Conservation (phyloP, 2,113 vertebrate species). For the Colossoma macropomum region DNA sequence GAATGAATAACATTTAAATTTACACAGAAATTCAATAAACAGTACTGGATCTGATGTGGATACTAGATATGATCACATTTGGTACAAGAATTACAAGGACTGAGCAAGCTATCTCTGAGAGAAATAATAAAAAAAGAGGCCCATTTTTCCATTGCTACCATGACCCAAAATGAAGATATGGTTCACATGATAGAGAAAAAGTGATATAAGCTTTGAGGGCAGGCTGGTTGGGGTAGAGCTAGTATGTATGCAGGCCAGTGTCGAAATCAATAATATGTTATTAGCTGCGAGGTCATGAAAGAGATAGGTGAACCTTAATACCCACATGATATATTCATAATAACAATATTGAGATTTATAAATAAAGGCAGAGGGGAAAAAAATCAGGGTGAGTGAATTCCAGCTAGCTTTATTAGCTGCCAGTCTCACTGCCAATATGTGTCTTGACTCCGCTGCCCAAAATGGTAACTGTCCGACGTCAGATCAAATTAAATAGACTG, state of each 20-base stretch:
- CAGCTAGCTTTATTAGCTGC: slow-evolving; percentile 81
- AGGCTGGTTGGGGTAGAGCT: slow-evolving; percentile 17
- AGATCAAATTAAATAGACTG: slow-evolving; percentile 83
- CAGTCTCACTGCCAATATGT: slow-evolving; percentile 81
- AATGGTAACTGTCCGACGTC: slow-evolving; percentile 79
- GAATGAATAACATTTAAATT: slow-evolving; percentile 2
- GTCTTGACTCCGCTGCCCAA: slow-evolving; percentile 78
- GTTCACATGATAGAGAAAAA: slow-evolving; percentile 30
- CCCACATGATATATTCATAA: slow-evolving; percentile 78
- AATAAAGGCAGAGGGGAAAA: slow-evolving; percentile 67
- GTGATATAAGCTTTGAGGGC: slow-evolving; percentile 45
- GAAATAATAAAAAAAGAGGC: slow-evolving; percentile 32
- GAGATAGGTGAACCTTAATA: slow-evolving; percentile 78
- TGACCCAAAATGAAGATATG: slow-evolving; percentile 34
- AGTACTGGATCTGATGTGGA: slow-evolving; percentile 2
- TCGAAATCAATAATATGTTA: slow-evolving; percentile 81
- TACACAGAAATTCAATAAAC: not conserved
- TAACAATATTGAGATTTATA: slow-evolving; percentile 81
- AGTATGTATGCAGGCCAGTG: slow-evolving; percentile 44
- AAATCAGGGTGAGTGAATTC: slow-evolving; percentile 70
- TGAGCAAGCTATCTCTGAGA: not conserved
- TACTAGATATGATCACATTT: slow-evolving; percentile 19
- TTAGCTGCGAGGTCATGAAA: slow-evolving; percentile 72
- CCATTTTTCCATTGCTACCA: slow-evolving; percentile 19
- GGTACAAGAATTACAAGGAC: slow-evolving; percentile 13